A percentile compares a stretch with the other conserved stretches of the same genome.
Conservation (phyloP, 2,113 vertebrate genomes). For the Narcine bancroftii region DNA sequence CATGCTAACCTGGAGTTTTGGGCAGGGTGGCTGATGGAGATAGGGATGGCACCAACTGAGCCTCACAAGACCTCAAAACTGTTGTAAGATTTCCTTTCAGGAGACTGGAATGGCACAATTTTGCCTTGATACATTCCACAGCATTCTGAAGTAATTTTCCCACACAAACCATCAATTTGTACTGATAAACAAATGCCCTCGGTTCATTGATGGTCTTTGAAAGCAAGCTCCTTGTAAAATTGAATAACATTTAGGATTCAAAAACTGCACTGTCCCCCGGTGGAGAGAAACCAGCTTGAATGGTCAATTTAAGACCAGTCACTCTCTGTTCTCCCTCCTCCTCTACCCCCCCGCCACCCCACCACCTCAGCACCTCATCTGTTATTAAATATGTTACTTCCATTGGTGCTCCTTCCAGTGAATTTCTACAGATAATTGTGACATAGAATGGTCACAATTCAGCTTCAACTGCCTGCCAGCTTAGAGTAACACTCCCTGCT, state of each 20-base stretch:
- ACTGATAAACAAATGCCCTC: not conserved
- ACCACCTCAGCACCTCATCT: too few relatives aligned
- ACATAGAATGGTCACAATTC: too few relatives aligned
- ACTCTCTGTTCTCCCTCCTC: not conserved
- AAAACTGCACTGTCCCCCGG: not conserved
- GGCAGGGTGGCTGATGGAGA: too few relatives aligned
- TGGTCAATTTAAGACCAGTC: not conserved
- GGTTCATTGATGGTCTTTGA: not conserved
- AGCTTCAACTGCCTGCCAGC: too few relatives aligned
- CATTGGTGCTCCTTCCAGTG: too few relatives aligned
- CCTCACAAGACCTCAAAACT: not conserved
- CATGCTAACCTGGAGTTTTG: too few relatives aligned
- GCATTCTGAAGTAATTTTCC: not conserved
- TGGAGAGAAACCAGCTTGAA: not conserved
- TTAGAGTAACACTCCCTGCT: too few relatives aligned
- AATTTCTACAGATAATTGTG: too few relatives aligned
- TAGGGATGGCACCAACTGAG: too few relatives aligned
- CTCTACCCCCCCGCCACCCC: too few relatives aligned
- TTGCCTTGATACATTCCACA: not conserved
- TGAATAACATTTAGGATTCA: not conserved
- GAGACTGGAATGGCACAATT: not conserved
- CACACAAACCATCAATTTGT: conserved; percentile 23
- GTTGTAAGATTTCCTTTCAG: not conserved
- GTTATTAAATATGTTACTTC: not conserved
- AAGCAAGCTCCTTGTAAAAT: not conserved